A percentile compares a stretch with the other conserved stretches of the same genome.
These are phyloP conservation scores for Acrobasis suavella DNA, from an alignment of 2,888 invertebrate genomes.

Conservation along the genomic window DNA sequence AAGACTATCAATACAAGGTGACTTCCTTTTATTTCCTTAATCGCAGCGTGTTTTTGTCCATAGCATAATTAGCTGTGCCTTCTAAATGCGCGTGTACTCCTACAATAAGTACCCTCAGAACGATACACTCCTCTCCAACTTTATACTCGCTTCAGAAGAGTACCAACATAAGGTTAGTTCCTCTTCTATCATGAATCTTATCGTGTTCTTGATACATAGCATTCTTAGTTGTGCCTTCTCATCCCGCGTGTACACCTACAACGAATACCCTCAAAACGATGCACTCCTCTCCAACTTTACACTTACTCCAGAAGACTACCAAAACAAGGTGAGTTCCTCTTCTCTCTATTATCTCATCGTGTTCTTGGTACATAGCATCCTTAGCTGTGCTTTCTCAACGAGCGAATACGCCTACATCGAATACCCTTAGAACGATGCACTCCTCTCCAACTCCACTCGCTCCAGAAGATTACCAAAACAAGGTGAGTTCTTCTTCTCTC, in stretches of 20 bases:
- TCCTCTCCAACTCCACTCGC: conserved; percentile 20
- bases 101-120: conserved; percentile 24
- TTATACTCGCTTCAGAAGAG: conserved; percentile 21
- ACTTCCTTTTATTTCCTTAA: too few relatives aligned
- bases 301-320: conserved; percentile 19
- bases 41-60: too few relatives aligned
- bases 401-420: conserved; percentile 76
- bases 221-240: conserved; percentile 92
- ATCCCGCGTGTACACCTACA: conserved; percentile 80
- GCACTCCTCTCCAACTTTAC: conserved; percentile 15
- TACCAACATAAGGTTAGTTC: conserved; percentile 17
- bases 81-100: conserved; percentile 86
- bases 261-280: conserved; percentile 22
- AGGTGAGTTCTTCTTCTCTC: too few relatives aligned
- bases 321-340: too few relatives aligned
- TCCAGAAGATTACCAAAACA: conserved; percentile 19
- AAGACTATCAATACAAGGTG: conserved; percentile 24
- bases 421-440: conserved; percentile 10
- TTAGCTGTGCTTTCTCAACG: too few relatives aligned
- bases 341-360: too few relatives aligned
- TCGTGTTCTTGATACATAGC: too few relatives aligned
- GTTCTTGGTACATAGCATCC: too few relatives aligned
- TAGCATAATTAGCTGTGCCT: too few relatives aligned
- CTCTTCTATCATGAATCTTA: too few relatives aligned
- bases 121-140: conserved; percentile 15